Evolutionary conservation across 2,113 vertebrate genomes (phyloP).

Genomic region (Corythornis cristatus): DNA sequence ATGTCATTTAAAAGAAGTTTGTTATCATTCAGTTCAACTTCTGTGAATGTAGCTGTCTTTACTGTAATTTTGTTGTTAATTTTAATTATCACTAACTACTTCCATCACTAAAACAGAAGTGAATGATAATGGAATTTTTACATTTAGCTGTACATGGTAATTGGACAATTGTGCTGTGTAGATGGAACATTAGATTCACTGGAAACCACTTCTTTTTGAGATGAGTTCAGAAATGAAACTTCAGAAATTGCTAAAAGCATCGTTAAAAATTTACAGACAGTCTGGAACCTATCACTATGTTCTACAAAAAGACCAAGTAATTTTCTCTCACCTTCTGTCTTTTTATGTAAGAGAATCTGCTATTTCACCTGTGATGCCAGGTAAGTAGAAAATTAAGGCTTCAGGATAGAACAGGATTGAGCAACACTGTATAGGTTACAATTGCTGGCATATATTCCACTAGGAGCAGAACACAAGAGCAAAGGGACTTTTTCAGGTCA

Average conservation of each 20-base stretch:
- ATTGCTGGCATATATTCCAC: not conserved
- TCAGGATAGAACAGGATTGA: not conserved
- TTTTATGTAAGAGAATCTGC: not conserved
- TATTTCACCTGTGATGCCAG: not conserved
- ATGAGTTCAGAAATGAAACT: slow-evolving; percentile 17
- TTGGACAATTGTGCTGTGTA: not conserved
- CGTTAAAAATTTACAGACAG: slow-evolving; percentile 31
- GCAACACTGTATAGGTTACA: not conserved
- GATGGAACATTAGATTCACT: not conserved
- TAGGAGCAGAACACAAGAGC: not conserved
- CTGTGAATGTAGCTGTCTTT: slow-evolving; percentile 1
- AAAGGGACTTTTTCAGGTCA: not conserved
- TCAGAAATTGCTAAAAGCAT: slow-evolving; percentile 44
- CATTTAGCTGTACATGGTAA: not conserved
- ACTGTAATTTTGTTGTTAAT: slow-evolving; percentile 26
- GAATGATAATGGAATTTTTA: not conserved
- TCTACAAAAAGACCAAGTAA: not conserved
- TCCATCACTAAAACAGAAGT: not conserved
- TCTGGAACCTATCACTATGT: not conserved
- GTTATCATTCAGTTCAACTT: not conserved
- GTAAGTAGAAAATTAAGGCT: not conserved
- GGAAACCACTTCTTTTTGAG: not conserved
- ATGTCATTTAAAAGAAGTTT: slow-evolving; percentile 9
- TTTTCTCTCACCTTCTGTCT: not conserved
- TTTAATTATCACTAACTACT: slow-evolving; percentile 12